A percentile compares a stretch with the other conserved stretches of the same genome.
Evolutionary conservation across 2,797 vertebrate genomes (phyloP).

Genomic region (Triplophysa bombifrons): DNA sequence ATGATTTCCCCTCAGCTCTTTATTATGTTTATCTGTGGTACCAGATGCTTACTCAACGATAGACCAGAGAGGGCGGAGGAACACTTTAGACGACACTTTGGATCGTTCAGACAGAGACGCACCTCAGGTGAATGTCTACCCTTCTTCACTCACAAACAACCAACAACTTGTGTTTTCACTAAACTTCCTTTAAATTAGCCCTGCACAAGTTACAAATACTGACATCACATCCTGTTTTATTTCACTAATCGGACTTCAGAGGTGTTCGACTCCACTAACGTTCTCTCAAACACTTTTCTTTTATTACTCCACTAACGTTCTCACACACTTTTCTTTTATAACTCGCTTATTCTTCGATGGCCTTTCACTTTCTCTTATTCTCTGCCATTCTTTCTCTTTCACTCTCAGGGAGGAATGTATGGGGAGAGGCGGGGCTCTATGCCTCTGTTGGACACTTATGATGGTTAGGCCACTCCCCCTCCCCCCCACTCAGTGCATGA

Average conservation of each 20-base stretch:
- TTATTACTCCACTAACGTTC: constrained; percentile 50
- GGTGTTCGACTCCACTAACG: constrained; percentile 50
- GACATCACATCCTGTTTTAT: constrained; percentile 23
- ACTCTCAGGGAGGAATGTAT: constrained; percentile 80
- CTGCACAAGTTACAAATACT: constrained; percentile 64
- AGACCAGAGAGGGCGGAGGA: constrained; percentile 88
- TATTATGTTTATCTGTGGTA: constrained; percentile 6
- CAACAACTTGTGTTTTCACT: constrained; percentile 64
- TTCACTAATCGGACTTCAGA: constrained; percentile 27
- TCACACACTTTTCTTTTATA: constrained; percentile 29
- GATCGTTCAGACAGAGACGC: constrained; percentile 85
- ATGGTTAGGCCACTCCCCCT: constrained; percentile 80
- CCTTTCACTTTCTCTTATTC: constrained; percentile 42
- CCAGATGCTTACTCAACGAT: constrained; percentile 87
- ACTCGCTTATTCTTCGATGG: constrained; percentile 43
- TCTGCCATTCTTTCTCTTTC: constrained; percentile 55
- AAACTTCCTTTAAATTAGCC: neutral
- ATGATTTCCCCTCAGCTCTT: neutral
- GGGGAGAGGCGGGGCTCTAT: constrained; percentile 78
- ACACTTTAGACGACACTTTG: constrained; percentile 88
- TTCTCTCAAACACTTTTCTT: constrained; percentile 19
- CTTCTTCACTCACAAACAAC: constrained; percentile 10
- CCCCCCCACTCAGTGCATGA: constrained; percentile 79
- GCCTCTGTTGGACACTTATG: constrained; percentile 81
- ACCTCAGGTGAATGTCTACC: constrained; percentile 79